These are phyloP conservation scores for Musca domestica DNA, from an alignment of 1,140 invertebrate species.

Conservation along the genomic window DNA sequence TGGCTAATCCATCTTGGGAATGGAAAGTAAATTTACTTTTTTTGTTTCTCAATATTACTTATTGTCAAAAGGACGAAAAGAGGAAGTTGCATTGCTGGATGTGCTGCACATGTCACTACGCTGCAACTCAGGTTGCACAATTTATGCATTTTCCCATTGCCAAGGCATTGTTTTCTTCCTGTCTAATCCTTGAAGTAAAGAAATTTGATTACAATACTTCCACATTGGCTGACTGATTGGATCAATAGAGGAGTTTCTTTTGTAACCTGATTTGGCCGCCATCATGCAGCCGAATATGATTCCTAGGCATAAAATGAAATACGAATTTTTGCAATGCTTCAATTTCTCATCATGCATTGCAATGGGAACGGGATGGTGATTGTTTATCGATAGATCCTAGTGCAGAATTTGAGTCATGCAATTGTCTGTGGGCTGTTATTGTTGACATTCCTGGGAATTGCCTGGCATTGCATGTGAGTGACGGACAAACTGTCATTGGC, in stretches of 20 bases:
- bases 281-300: too few species aligned
- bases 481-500: background rate
- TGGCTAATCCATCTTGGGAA: slow-evolving; percentile 12
- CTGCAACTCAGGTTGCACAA: slow-evolving; percentile 2
- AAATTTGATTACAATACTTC: slow-evolving; percentile 19
- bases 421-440: background rate
- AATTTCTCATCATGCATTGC: too few species aligned
- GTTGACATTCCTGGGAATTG: slow-evolving; percentile 18
- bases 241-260: background rate
- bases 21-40: background rate
- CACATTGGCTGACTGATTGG: slow-evolving; percentile 13
- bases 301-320: too few species aligned
- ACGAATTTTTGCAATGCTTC: too few species aligned
- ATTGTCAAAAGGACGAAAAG: background rate
- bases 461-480: background rate
- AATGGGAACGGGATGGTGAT: background rate
- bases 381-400: background rate
- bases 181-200: slow-evolving; percentile 11
- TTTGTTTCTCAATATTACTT: background rate
- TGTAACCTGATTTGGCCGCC: background rate
- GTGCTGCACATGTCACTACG: slow-evolving; percentile 11
- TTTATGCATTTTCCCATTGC: too few species aligned
- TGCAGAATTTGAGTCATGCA: slow-evolving; percentile 10
- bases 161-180: background rate
- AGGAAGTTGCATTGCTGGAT: slow-evolving; percentile 1